A percentile compares a stretch with the other conserved stretches of the same genome.
These are phyloP conservation scores for Epinephelus lanceolatus DNA, from an alignment of 2,113 vertebrate species.

Conservation along the genomic window DNA sequence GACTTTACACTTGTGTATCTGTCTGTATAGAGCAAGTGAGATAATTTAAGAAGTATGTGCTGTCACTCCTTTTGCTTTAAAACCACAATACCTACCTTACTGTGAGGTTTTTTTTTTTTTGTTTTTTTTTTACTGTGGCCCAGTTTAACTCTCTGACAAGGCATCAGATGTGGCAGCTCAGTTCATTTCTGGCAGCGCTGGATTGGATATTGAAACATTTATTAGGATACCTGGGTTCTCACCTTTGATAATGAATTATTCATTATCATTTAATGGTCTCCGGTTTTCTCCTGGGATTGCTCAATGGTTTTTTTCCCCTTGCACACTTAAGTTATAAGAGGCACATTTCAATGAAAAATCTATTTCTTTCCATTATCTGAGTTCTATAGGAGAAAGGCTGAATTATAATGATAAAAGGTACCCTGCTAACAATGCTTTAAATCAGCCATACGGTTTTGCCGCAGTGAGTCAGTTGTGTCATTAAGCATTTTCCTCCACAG, in stretches of 20 bases:
- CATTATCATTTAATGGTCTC: constrained; percentile 65
- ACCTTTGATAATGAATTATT: constrained; percentile 79
- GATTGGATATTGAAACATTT: constrained; percentile 78
- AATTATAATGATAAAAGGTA: constrained; percentile 41
- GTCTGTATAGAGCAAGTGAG: constrained; percentile 10
- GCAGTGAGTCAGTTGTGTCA: constrained; percentile 36
- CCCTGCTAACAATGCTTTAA: constrained; percentile 59
- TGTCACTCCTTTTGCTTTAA: constrained; percentile 11
- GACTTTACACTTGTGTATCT: constrained; percentile 20
- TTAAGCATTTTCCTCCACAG: constrained; percentile 51
- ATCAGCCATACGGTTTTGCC: constrained; percentile 45
- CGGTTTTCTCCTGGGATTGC: constrained; percentile 51
- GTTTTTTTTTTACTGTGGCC: not conserved
- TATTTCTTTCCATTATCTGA: constrained; percentile 30
- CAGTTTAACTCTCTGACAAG: constrained; percentile 19
- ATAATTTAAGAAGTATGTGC: not conserved
- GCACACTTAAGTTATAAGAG: constrained; percentile 32
- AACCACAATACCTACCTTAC: constrained; percentile 18
- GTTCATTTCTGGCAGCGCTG: constrained; percentile 47
- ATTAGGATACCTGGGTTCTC: constrained; percentile 73
- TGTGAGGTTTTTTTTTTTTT: not conserved
- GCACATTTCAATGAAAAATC: constrained; percentile 49
- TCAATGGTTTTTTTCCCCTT: constrained; percentile 29
- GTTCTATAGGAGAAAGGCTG: constrained; percentile 13
- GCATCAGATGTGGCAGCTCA: constrained; percentile 26